Evolutionary conservation across 2,888 invertebrate species (phyloP), one percentile per base, ranked within the genome.

Genomic region (Tachystola acroxantha): DNA sequence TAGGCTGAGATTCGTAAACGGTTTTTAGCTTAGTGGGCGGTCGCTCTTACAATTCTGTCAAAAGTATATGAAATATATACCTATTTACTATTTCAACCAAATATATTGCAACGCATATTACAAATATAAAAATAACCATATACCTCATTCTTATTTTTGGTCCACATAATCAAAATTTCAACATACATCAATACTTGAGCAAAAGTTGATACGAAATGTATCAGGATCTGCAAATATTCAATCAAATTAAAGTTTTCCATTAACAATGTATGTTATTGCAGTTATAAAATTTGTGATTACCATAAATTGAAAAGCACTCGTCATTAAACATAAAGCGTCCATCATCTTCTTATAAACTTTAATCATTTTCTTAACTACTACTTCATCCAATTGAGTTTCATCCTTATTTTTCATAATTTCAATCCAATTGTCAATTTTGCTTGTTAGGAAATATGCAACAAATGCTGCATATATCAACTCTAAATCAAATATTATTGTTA

Each of bases 351-450:
- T n/a, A n/a, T n/a, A 24, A 24, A 24, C n/a, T n/a, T 4, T n/a
- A 2, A 24, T 2, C n/a, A 24, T 24, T n/a, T 24, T n/a, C 9
- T n/a, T 24, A 4, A 24, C n/a, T 24, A n/a, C 24, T 24, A n/a
- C n/a, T 24, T 24, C 24, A 24, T 24, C 24, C 4, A 2, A 24
- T n/a, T 7, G 24, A 2, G 1, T 24, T n/a, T 24, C n/a, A n/a
- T 24, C n/a, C 3, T 24, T 24, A 42, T n/a, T 16, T 26, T 20
- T 29, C n/a, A 31, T 19, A 5, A 25, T 19, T 40, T 43, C 10
- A 36, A 13, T 9, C 50, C 49, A 55, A n/a, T 31, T 40, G 7
- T 44, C 26, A 6, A 43, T 10, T 43, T 51, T 55, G 6, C 36
- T 28, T 6, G 43, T 36, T 32, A 57, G 26, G 33, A 48, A 53